Base-by-base conservation (phyloP, 2,797 vertebrate species). In the Sebastes trivittatus region DNA sequence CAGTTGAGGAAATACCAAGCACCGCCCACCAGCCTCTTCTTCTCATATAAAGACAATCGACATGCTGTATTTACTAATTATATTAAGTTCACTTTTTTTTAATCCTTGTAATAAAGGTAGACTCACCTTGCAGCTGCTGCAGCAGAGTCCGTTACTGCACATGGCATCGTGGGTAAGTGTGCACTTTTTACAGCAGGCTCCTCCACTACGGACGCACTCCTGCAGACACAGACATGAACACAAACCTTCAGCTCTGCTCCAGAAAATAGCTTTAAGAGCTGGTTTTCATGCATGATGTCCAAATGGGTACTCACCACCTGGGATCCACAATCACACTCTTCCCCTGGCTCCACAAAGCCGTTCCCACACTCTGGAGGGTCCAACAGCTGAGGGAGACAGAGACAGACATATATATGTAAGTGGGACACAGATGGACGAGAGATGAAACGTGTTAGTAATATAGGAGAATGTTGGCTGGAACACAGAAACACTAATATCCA, bases 321-420 rank as follows among this genome's bases (percentile, higher is more conserved):
- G 75, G 94, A 94, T 55, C 94, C 94, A 66, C 94, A 99, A 76
- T 99, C 98, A 92, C 98, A 99, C 82, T 99, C 97, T 84, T 99
- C 98, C 74, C 98, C 98, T 7, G 94, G 92, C 95, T 99, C 98
- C 82, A 99, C 97, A 82, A 99, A 99, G 75, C 98, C 98, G 82
- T 99, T 99, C 72, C 98, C 98, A 93, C 98, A 99, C 83, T 98
- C 98, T 1, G 98, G 97, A 90, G 97, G 98, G 92, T 99, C 98
- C 68, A 99, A 89, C 64, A 94, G 88, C 93, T 94, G 71, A 83
- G 30, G 11, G 60, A 86, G 18, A 68, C 23, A 72, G 10, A 81
- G 16, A 81, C 4, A 7, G 13, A 66, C 64, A 67, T 20, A 23
- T 64, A 25, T 20, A 49, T 61, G 7, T 36, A 30, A 69, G 34